These are phyloP conservation scores for Coleophora flavipennella DNA, from an alignment of 2,888 invertebrate species.

Conservation along the genomic window DNA sequence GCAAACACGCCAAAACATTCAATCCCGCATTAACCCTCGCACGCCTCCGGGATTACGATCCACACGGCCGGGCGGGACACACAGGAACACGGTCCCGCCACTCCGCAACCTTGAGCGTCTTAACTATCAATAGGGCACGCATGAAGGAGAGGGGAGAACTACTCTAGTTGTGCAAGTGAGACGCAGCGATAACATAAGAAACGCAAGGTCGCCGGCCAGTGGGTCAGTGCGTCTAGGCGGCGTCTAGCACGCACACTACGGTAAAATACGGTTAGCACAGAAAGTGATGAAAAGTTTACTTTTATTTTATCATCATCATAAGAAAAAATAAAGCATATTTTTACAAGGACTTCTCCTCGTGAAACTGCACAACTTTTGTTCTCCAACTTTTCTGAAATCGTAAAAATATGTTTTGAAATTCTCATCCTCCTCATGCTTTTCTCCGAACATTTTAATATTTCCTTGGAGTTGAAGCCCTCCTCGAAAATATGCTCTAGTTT, in stretches of 20 bases:
- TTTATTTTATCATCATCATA: too few relatives aligned
- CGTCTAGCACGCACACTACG: constrained; percentile 64
- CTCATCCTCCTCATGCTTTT: too few relatives aligned
- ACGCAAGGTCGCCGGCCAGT: constrained; percentile 66
- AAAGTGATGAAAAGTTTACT: constrained; percentile 1
- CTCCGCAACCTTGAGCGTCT: constrained; percentile 23
- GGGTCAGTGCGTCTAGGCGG: constrained; percentile 67
- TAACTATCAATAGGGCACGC: constrained; percentile 28
- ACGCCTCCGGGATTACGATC: background rate
- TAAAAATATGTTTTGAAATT: too few relatives aligned
- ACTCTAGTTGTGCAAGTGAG: constrained; percentile 31
- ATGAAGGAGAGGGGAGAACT: constrained; percentile 16
- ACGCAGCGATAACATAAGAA: constrained; percentile 62
- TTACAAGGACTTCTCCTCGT: too few relatives aligned
- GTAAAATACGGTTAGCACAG: constrained; percentile 19
- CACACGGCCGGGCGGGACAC: too few relatives aligned
- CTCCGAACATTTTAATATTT: too few relatives aligned
- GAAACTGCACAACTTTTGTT: too few relatives aligned
- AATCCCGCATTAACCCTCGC: background rate
- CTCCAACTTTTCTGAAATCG: too few relatives aligned
- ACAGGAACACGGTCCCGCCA: background rate
- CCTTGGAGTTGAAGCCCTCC: too few relatives aligned
- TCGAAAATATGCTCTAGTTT: too few relatives aligned
- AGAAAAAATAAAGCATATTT: too few relatives aligned
- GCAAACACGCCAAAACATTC: background rate